phyloP scores from a whole-genome alignment of 2,888 invertebrate species.

The Pomacea canaliculata region DNA sequence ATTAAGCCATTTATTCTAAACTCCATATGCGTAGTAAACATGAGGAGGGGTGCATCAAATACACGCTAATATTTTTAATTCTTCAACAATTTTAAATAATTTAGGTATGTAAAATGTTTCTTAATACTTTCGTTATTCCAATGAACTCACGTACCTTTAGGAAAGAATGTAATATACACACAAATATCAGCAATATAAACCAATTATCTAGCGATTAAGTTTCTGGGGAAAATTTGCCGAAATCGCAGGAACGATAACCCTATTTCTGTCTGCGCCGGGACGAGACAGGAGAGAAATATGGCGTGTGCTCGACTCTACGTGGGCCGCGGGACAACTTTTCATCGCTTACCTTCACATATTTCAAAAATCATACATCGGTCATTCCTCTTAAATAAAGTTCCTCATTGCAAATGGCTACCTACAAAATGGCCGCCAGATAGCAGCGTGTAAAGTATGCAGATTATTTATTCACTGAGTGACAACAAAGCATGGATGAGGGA shows the following conservation, averaged over 20 bases:
- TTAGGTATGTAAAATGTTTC: too few species aligned
- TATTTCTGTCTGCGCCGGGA: conserved; percentile 11
- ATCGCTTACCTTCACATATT: conserved; percentile 33
- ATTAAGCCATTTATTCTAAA: not conserved
- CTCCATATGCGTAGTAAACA: conserved; percentile 2
- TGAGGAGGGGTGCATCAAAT: not conserved
- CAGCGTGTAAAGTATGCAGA: conserved; percentile 40
- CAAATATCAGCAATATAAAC: too few species aligned
- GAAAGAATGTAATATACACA: too few species aligned
- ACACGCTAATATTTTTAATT: too few species aligned
- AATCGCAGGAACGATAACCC: conserved; percentile 28
- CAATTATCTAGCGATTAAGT: not conserved
- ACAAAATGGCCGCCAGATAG: conserved; percentile 42
- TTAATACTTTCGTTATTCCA: too few species aligned
- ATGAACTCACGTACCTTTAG: too few species aligned
- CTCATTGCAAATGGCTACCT: conserved; percentile 37
- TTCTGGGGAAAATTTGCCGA: conserved; percentile 18
- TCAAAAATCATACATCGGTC: conserved; percentile 31
- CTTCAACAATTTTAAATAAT: too few species aligned
- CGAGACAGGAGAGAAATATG: conserved; percentile 11
- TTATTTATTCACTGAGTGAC: conserved; percentile 39
- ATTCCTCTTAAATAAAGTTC: conserved; percentile 33
- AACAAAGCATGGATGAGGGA: conserved; percentile 34
- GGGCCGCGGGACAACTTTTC: conserved; percentile 8
- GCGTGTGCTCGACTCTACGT: conserved; percentile 3